These are phyloP conservation scores for Vombatus ursinus DNA, from an alignment of 2,113 vertebrate genomes.

Conservation along the genomic window DNA sequence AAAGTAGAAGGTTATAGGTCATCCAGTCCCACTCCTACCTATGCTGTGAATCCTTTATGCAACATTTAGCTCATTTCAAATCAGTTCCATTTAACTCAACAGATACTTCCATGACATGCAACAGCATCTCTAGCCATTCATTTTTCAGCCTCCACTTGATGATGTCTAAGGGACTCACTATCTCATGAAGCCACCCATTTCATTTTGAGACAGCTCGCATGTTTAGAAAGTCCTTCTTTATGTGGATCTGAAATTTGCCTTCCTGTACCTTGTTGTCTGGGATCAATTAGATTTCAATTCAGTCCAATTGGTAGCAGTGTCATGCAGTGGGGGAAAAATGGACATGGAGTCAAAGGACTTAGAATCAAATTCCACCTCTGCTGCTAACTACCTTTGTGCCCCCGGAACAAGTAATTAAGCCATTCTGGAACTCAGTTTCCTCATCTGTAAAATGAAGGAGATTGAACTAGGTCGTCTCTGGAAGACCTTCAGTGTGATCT, in stretches of 20 bases:
- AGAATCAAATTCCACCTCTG: not conserved
- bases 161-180: not conserved
- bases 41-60: not conserved
- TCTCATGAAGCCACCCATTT: not conserved
- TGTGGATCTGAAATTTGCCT: not conserved
- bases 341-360: not conserved
- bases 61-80: not conserved
- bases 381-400: not conserved
- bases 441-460: not conserved
- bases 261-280: not conserved
- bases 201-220: not conserved
- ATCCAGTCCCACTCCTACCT: not conserved
- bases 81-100: not conserved
- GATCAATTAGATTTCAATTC: not conserved
- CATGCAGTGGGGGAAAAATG: not conserved
- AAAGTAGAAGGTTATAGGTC: not conserved
- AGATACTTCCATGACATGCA: not conserved
- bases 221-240: not conserved
- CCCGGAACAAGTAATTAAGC: not conserved
- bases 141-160: not conserved
- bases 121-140: not conserved
- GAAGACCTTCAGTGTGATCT: not conserved
- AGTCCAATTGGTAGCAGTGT: not conserved
- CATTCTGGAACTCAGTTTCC: not conserved
- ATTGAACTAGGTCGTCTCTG: not conserved